A percentile compares a stretch with the other conserved stretches of the same genome.
Evolutionary conservation across 2,113 vertebrate species (phyloP).

Genomic region (Neofelis nebulosa): DNA sequence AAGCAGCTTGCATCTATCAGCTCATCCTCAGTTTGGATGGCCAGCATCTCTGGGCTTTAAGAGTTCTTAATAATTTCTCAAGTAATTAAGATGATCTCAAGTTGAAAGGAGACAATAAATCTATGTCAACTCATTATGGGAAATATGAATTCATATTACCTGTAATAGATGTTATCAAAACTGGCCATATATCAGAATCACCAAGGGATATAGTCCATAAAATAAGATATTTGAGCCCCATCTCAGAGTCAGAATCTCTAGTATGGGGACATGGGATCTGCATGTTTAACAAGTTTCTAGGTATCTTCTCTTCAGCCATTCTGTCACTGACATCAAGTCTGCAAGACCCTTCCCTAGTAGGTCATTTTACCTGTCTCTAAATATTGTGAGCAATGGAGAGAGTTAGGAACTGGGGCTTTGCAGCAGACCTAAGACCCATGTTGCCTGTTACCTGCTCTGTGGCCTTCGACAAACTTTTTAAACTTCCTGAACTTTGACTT

Average conservation of each 20-base stretch:
- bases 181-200: not conserved
- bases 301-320: not conserved
- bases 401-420: not conserved
- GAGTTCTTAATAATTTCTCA: not conserved
- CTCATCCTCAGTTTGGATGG: not conserved
- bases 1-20: not conserved
- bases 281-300: not conserved
- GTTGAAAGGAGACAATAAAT: not conserved
- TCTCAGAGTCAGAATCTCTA: not conserved
- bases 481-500: not conserved
- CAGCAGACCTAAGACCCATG: not conserved
- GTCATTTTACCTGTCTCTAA: not conserved
- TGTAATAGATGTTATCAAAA: not conserved
- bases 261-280: not conserved
- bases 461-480: not conserved
- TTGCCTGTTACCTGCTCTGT: not conserved
- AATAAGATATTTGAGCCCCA: not conserved
- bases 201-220: not conserved
- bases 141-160: not conserved
- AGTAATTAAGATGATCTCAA: not conserved
- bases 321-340: not conserved
- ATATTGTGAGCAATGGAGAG: not conserved
- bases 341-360: not conserved
- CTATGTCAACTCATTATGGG: not conserved
- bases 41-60: not conserved